These are phyloP conservation scores for Danio choprae DNA, from an alignment of 2,797 vertebrate species.

Conservation along the genomic window DNA sequence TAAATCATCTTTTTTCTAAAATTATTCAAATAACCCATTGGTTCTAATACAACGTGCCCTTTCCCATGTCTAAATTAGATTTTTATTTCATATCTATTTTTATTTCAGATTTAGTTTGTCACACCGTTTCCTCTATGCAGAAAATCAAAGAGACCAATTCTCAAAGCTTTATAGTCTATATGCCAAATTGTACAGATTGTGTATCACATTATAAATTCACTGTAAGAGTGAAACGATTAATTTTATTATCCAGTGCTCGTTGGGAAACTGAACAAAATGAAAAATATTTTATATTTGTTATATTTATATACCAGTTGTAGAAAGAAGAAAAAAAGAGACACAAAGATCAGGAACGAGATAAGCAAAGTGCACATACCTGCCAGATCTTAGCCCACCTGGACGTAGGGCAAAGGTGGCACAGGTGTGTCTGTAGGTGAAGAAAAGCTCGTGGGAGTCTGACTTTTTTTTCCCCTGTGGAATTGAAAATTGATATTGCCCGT, in stretches of 20 bases:
- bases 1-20: not conserved
- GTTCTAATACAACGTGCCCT: not conserved
- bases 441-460: not conserved
- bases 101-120: not conserved
- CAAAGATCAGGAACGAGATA: conserved; percentile 2
- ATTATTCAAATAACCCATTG: not conserved
- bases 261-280: not conserved
- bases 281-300: not conserved
- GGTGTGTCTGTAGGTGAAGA: conserved; percentile 6
- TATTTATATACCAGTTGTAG: conserved; percentile 23
- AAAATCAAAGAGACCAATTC: not conserved
- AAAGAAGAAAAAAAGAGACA: conserved; percentile 5
- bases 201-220: not conserved
- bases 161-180: not conserved
- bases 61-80: not conserved
- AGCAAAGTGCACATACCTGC: conserved; percentile 29
- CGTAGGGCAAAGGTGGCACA: not conserved
- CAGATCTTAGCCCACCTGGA: conserved; percentile 28
- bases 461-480: not conserved
- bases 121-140: not conserved
- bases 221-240: not conserved
- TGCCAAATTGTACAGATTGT: not conserved
- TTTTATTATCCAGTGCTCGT: not conserved
- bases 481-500: not conserved
- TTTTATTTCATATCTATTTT: not conserved